These are phyloP conservation scores for Coregonus suidteri DNA, from an alignment of 2,797 vertebrate genomes.

Conservation along the genomic window DNA sequence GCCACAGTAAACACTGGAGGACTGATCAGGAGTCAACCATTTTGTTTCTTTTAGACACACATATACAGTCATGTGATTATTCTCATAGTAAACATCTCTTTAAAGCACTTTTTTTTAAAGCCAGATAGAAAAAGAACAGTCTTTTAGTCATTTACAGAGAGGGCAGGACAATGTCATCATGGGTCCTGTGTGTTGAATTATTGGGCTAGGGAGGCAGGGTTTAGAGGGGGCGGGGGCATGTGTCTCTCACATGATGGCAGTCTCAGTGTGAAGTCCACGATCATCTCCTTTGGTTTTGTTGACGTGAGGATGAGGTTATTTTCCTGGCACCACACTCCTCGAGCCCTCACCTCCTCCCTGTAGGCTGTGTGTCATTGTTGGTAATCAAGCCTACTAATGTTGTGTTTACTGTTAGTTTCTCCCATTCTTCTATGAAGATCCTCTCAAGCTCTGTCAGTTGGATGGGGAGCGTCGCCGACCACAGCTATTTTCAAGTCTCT, in stretches of 20 bases:
- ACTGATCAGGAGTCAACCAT: constrained; percentile 38
- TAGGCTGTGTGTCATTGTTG: too few relatives aligned
- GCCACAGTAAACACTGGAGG: constrained; percentile 66
- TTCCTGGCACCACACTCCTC: too few relatives aligned
- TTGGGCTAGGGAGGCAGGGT: constrained; percentile 11
- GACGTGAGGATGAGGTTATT: too few relatives aligned
- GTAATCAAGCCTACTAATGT: too few relatives aligned
- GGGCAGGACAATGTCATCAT: constrained; percentile 12
- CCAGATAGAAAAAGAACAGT: constrained; percentile 27
- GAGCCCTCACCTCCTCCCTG: too few relatives aligned
- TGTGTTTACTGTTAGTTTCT: too few relatives aligned
- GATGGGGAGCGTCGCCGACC: too few relatives aligned
- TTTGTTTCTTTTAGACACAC: constrained; percentile 20
- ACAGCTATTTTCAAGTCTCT: too few relatives aligned
- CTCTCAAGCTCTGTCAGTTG: too few relatives aligned
- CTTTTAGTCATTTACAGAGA: constrained; percentile 64
- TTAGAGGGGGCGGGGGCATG: constrained; percentile 38
- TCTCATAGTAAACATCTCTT: constrained; percentile 36
- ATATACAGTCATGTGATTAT: constrained; percentile 21
- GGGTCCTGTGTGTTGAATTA: neutral
- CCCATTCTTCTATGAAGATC: too few relatives aligned
- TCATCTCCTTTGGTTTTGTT: too few relatives aligned
- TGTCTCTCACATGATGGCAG: constrained; percentile 78
- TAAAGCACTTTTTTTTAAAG: constrained; percentile 44
- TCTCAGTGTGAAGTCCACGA: constrained; percentile 79